phyloP scores from a whole-genome alignment of 2,797 vertebrate genomes.

The Okamejei kenojei region DNA sequence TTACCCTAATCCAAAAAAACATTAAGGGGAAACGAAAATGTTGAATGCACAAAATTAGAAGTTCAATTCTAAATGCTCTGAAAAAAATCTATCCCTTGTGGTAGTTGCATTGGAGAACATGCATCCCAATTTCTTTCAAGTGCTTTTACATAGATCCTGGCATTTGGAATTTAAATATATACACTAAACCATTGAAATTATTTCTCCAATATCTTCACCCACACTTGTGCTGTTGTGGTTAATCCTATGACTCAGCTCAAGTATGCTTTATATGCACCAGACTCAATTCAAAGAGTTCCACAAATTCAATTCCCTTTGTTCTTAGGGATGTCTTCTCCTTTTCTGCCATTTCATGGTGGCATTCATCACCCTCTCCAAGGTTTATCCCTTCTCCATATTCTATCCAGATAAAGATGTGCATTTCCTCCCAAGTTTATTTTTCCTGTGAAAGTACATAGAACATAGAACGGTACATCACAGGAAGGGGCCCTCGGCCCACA shows the following conservation, averaged over 20 bases:
- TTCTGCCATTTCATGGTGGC: not conserved
- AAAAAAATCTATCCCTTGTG: not conserved
- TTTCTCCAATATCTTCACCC: not conserved
- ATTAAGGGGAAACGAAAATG: not conserved
- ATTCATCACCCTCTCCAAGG: not conserved
- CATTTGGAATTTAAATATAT: not conserved
- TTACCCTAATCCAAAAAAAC: not conserved
- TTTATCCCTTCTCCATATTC: not conserved
- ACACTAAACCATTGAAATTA: not conserved
- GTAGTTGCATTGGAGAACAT: not conserved
- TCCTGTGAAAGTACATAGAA: no score
- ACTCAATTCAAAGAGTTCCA: not conserved
- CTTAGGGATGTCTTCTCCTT: not conserved
- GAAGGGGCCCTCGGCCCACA: no score
- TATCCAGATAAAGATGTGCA: not conserved
- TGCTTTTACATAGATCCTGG: not conserved
- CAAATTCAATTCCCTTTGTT: not conserved
- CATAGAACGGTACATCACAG: no score
- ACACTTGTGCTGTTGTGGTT: not conserved
- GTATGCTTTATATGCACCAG: not conserved
- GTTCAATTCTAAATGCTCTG: not conserved
- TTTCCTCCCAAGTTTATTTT: no score
- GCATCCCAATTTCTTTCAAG: not conserved
- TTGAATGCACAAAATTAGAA: not conserved
- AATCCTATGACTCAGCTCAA: not conserved